phyloP scores from a whole-genome alignment of 2,888 invertebrate species.

The Amiota mariae region DNA sequence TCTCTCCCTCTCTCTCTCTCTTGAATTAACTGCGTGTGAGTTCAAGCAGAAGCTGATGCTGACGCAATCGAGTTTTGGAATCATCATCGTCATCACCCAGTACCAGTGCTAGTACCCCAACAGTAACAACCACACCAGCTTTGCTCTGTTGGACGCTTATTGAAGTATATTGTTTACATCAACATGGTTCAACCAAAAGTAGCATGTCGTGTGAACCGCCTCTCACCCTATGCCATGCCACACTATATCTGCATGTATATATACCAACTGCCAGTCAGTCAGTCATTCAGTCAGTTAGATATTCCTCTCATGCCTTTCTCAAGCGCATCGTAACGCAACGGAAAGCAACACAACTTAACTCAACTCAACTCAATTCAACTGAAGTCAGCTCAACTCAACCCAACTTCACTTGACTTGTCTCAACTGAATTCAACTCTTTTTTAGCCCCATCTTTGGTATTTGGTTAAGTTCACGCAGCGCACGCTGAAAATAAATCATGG shows the following conservation, averaged over 20 bases:
- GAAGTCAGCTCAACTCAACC: neutral
- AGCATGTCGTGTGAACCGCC: conserved; percentile 14
- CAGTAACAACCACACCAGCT: conserved; percentile 6
- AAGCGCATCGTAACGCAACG: neutral
- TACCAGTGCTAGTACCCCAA: neutral
- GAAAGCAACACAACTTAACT: conserved; percentile 36
- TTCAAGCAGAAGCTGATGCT: conserved; percentile 59
- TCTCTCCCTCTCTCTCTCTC: conserved; percentile 1
- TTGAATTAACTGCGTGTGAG: conserved; percentile 48
- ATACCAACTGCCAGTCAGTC: neutral
- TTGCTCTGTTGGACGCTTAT: conserved; percentile 19
- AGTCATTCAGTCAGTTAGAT: neutral
- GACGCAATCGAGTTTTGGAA: neutral
- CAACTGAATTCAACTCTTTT: neutral
- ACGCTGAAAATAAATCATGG: conserved; percentile 71
- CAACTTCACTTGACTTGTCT: neutral
- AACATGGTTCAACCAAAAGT: conserved; percentile 13
- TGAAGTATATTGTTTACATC: conserved; percentile 31
- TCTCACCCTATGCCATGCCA: neutral
- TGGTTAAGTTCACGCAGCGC: conserved; percentile 59
- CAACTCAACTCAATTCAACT: conserved; percentile 2
- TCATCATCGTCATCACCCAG: no score
- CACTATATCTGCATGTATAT: no score
- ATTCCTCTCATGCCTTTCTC: no score
- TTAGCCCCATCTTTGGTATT: conserved; percentile 34